phyloP scores from a whole-genome alignment of 2,888 invertebrate species.

The Arge pagana region DNA sequence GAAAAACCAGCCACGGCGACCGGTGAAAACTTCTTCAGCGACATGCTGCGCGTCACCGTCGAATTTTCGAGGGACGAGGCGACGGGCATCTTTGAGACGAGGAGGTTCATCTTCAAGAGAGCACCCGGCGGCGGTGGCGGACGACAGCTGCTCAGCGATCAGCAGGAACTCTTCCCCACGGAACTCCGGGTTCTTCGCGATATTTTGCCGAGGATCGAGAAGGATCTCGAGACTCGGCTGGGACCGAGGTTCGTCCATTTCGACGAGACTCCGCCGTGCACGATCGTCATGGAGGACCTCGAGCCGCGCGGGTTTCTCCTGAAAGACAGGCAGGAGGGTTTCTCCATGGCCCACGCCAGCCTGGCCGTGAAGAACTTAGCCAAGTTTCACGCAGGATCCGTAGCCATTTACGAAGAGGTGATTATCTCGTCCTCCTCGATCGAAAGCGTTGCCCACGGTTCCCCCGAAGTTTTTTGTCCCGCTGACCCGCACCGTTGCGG shows the following conservation, averaged over 20 bases:
- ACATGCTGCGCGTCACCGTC: slow-evolving; percentile 38
- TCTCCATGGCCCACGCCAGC: slow-evolving; percentile 30
- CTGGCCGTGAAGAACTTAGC: slow-evolving; percentile 36
- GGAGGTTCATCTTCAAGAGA: slow-evolving; percentile 30
- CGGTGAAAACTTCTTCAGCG: slow-evolving; percentile 47
- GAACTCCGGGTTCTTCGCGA: slow-evolving; percentile 30
- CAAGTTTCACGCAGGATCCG: slow-evolving; percentile 39
- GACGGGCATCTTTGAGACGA: slow-evolving; percentile 22
- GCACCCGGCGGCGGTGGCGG: slow-evolving; percentile 21
- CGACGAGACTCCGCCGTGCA: slow-evolving; percentile 1
- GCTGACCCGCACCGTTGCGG: too few relatives aligned
- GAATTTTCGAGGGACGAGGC: slow-evolving; percentile 25
- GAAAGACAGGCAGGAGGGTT: slow-evolving; percentile 35
- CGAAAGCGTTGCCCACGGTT: too few relatives aligned
- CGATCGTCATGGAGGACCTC: slow-evolving; percentile 39
- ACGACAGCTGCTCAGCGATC: slow-evolving; percentile 16
- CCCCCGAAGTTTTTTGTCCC: too few relatives aligned
- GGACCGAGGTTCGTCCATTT: slow-evolving; percentile 29
- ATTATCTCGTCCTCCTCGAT: too few relatives aligned
- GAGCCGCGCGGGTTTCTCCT: slow-evolving; percentile 26
- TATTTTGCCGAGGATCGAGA: slow-evolving; percentile 32
- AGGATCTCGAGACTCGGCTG: slow-evolving; percentile 24
- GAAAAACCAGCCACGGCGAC: slow-evolving; percentile 40
- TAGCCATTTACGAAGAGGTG: slow-evolving; percentile 36
- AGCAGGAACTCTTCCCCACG: slow-evolving; percentile 32